A percentile compares a stretch with the other conserved stretches of the same genome.
phyloP scores from a whole-genome alignment of 2,113 vertebrate genomes.

The Picathartes gymnocephalus region DNA sequence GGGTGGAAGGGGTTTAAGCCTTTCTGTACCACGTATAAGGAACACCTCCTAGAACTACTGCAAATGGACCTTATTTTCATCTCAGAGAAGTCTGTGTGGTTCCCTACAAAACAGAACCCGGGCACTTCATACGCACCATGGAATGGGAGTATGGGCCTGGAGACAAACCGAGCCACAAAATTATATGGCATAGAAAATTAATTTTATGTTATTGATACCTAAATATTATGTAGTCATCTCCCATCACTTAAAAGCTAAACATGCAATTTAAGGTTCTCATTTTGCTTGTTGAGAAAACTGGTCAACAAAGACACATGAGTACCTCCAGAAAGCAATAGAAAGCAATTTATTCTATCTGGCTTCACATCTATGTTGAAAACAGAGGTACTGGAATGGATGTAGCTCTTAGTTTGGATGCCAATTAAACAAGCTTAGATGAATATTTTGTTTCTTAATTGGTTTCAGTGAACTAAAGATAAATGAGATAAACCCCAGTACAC shows the following conservation, averaged over 20 bases:
- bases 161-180: background rate
- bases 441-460: background rate
- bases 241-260: background rate
- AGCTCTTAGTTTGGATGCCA: background rate
- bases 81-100: background rate
- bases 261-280: background rate
- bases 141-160: background rate
- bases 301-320: background rate
- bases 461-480: background rate
- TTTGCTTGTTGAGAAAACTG: background rate
- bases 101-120: background rate
- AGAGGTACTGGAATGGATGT: background rate
- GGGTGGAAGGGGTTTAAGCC: background rate
- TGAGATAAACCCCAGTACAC: background rate
- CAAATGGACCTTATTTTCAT: background rate
- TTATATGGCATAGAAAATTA: background rate
- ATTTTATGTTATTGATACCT: background rate
- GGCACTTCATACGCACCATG: background rate
- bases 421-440: background rate
- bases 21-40: background rate
- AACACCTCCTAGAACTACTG: background rate
- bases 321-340: background rate
- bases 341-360: background rate
- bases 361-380: background rate
- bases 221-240: background rate